Evolutionary conservation across 2,113 vertebrate species (phyloP).

Genomic region (Gracilinanus agilis): DNA sequence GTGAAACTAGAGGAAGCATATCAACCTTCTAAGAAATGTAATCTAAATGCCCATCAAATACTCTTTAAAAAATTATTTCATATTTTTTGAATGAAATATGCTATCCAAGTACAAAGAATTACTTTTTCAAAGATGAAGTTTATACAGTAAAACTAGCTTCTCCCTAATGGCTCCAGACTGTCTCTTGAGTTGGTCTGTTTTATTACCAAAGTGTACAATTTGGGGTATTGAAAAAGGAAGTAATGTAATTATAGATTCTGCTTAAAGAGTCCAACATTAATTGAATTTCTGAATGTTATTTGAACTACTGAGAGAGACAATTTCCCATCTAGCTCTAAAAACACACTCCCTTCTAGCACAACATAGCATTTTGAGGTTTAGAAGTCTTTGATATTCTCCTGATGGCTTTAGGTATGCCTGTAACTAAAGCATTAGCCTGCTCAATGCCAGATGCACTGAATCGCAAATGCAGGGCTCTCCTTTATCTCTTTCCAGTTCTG

Average conservation of each 20-base stretch:
- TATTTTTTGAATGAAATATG: conserved; percentile 63
- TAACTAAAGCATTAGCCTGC: neutral
- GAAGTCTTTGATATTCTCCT: conserved; percentile 33
- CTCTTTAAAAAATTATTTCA: conserved; percentile 61
- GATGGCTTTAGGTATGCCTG: conserved; percentile 37
- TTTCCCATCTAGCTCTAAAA: conserved; percentile 37
- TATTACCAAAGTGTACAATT: conserved; percentile 49
- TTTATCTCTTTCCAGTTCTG: conserved; percentile 16
- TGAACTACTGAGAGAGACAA: conserved; percentile 23
- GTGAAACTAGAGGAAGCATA: neutral
- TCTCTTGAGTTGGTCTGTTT: conserved; percentile 42
- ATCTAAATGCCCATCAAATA: conserved; percentile 40
- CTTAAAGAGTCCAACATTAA: conserved; percentile 55
- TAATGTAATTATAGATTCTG: conserved; percentile 43
- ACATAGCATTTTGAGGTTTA: neutral
- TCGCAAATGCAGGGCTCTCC: neutral
- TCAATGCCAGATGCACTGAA: conserved; percentile 9
- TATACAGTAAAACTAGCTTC: conserved; percentile 38
- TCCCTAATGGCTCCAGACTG: conserved; percentile 24
- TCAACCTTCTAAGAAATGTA: conserved; percentile 8
- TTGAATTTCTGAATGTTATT: conserved; percentile 59
- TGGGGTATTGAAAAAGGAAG: conserved; percentile 37
- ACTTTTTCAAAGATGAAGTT: conserved; percentile 62
- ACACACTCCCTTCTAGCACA: neutral
- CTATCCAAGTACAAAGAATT: conserved; percentile 49